Conservation (phyloP, 2,888 invertebrate genomes). For the Podotricha telesiphe region DNA sequence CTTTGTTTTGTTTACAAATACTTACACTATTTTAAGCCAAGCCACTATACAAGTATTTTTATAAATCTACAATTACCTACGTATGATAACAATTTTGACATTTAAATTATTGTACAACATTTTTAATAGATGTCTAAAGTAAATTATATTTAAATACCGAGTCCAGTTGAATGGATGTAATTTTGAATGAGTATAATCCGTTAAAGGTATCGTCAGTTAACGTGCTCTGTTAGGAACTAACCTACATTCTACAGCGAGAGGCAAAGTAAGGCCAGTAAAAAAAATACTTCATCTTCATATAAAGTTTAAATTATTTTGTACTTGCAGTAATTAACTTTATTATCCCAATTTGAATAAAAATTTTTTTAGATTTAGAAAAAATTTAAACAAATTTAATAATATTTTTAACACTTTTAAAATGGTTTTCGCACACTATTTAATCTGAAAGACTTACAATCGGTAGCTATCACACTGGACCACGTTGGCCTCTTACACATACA, state of each 20-base stretch:
- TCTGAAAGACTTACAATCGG: no score
- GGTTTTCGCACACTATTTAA: no score
- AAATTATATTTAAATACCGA: constrained; percentile 22
- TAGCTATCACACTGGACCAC: no score
- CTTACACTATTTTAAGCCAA: neutral
- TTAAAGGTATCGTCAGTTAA: constrained; percentile 50
- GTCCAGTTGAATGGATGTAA: constrained; percentile 44
- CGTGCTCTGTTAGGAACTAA: constrained; percentile 59
- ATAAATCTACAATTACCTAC: neutral
- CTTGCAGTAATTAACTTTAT: no score
- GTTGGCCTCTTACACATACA: no score
- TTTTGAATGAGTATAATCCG: constrained; percentile 56
- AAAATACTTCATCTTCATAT: constrained; percentile 3
- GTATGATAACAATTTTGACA: neutral
- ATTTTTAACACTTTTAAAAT: no score
- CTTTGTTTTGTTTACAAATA: neutral
- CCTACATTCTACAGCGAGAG: constrained; percentile 59
- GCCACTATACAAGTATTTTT: neutral
- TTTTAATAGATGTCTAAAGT: constrained; percentile 9
- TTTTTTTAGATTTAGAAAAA: no score
- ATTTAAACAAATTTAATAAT: no score
- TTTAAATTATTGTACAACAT: neutral
- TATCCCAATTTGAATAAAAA: no score
- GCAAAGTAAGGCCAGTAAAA: constrained; percentile 52
- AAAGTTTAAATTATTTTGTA: neutral